A percentile compares a stretch with the other conserved stretches of the same genome.
Conservation (phyloP, 1,140 invertebrate genomes). For the Drosophila yakuba region DNA sequence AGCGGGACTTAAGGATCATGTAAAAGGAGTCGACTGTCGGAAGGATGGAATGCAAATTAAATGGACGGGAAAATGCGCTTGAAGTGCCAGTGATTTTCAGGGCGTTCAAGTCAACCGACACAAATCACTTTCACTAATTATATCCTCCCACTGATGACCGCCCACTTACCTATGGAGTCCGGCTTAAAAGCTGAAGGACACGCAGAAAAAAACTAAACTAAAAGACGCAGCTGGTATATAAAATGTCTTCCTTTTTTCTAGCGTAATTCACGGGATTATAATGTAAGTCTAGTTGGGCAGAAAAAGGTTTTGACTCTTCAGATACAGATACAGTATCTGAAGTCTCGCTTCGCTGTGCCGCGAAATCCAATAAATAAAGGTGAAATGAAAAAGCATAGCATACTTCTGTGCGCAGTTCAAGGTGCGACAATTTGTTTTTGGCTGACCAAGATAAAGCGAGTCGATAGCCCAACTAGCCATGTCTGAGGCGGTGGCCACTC, state of each 20-base stretch:
- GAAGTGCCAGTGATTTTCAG: conserved; percentile 62
- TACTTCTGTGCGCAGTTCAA: conserved; percentile 46
- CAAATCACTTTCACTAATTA: conserved; percentile 81
- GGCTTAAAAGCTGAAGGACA: conserved; percentile 40
- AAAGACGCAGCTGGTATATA: conserved; percentile 1
- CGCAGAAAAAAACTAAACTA: conserved; percentile 18
- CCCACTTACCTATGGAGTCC: conserved; percentile 13
- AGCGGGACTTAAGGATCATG: conserved; percentile 10
- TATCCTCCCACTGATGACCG: conserved; percentile 33
- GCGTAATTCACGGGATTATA: not conserved
- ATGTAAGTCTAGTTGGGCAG: not conserved
- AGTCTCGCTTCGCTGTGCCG: not conserved
- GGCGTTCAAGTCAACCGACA: conserved; percentile 35
- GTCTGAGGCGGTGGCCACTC: conserved; percentile 20
- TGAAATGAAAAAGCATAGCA: conserved; percentile 50
- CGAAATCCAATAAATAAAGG: conserved; percentile 3
- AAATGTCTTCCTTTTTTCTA: conserved; percentile 15
- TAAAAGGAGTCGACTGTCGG: conserved; percentile 8
- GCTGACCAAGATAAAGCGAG: conserved; percentile 53
- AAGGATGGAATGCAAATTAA: conserved; percentile 61
- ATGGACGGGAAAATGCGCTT: conserved; percentile 24
- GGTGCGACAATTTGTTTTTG: conserved; percentile 55
- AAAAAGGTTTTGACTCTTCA: not conserved
- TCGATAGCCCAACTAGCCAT: conserved; percentile 48
- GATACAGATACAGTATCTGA: no score